Evolutionary conservation across 2,797 vertebrate species (phyloP), one percentile per base, ranked within the genome.

Genomic region (Ctenopoma kingsleyae): DNA sequence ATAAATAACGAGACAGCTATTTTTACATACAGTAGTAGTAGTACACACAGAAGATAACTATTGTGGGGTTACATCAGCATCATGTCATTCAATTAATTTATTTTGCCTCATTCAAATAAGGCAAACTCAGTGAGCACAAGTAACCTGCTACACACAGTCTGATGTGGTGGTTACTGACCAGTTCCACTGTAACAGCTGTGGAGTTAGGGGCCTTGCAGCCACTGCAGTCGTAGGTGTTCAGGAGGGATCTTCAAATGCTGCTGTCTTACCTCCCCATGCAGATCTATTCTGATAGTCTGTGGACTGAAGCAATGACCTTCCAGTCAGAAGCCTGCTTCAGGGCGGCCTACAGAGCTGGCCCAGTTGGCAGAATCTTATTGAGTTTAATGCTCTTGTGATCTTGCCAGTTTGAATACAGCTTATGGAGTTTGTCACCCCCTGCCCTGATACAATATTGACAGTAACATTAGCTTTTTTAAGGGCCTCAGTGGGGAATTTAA

Each of bases 1-100:
- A 82, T 8, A 76, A 80, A 76, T 49, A 71, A 52, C 20, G 56
- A 64, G n/a, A 53, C 44, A 61, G 38, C 12, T 38, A 58, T 71
- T 77, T 75, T 80, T 76, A 19, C 67, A 25, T n/a, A 66, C 4
- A 20, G 32, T 5, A 38, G 43, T n/a, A 48, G 16, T 12, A 54
- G 27, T 50, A 23, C 64, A 49, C 23, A 58, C 6, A 61, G 41
- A 38, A 49, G 76, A 71, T 41, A 65, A 65, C 30, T 58, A 16
- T 36, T 41, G 25, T 47, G 32, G 57, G 8, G 20, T 30, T 54
- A 67, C 20, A 22, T 68, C 19, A 46, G 15, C 19, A 35, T 36
- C 23, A 32, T 17, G 25, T 35, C 19, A 35, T 47, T 65, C 20
- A 48, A 32, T 30, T 2, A 27, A 55, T 77, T 35, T 32, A 3